Evolutionary conservation across 1,140 invertebrate genomes (phyloP).

Genomic region (Nymphalis io): DNA sequence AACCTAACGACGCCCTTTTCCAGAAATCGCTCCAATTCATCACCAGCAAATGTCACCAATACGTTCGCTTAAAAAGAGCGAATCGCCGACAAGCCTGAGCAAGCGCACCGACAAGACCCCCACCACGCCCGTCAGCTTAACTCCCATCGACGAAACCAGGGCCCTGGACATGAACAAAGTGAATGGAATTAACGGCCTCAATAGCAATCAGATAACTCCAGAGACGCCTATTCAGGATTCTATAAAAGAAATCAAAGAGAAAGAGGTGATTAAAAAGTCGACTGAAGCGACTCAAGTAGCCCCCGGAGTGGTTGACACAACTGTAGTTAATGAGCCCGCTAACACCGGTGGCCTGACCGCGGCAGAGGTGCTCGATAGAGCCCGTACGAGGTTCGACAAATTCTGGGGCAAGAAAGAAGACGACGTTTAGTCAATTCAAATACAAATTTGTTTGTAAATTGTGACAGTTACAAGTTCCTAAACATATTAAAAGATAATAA

Average conservation of each 20-base stretch:
- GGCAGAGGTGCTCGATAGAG: constrained; percentile 90
- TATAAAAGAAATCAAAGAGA: constrained; percentile 50
- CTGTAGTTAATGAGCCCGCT: constrained; percentile 69
- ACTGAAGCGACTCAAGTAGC: constrained; percentile 77
- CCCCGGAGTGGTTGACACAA: constrained; percentile 75
- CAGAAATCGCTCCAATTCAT: constrained; percentile 80
- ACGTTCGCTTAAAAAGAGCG: constrained; percentile 75
- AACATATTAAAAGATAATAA: constrained; percentile 7
- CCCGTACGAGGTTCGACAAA: constrained; percentile 91
- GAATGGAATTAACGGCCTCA: constrained; percentile 69
- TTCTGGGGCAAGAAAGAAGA: constrained; percentile 88
- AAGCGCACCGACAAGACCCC: constrained; percentile 78
- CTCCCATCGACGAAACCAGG: constrained; percentile 78
- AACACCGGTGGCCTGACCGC: constrained; percentile 77
- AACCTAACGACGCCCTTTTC: constrained; percentile 52
- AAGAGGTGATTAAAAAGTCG: constrained; percentile 69
- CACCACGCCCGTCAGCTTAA: constrained; percentile 76
- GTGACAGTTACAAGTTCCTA: constrained; percentile 42
- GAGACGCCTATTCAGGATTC: constrained; percentile 69
- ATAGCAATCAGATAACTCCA: constrained; percentile 68
- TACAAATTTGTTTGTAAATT: constrained; percentile 41
- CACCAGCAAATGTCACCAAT: constrained; percentile 79
- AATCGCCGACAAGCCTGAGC: constrained; percentile 73
- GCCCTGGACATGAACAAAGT: constrained; percentile 76
- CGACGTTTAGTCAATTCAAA: constrained; percentile 67